phyloP scores from a whole-genome alignment of 2,113 vertebrate species.

The Dendropsophus ebraccatus region DNA sequence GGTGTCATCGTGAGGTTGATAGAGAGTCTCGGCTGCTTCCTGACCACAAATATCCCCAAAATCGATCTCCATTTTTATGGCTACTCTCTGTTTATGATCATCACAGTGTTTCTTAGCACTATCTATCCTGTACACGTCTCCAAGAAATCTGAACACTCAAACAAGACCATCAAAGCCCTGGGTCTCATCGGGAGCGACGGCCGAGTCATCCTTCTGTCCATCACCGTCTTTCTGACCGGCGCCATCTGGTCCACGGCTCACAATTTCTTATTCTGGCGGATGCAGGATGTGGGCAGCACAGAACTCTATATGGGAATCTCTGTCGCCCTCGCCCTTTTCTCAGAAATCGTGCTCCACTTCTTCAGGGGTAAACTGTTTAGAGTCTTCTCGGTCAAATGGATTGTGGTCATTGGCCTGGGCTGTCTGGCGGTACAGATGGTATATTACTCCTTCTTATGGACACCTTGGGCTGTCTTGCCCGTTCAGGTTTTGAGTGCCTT shows the following conservation, averaged over 20 bases:
- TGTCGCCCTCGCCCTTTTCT: constrained; percentile 72
- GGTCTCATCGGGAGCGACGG: constrained; percentile 73
- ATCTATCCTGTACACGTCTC: constrained; percentile 75
- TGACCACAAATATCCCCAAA: constrained; percentile 44
- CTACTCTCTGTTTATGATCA: constrained; percentile 66
- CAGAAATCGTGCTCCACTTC: constrained; percentile 73
- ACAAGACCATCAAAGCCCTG: constrained; percentile 73
- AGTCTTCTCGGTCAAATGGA: constrained; percentile 67
- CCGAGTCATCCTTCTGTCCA: constrained; percentile 70
- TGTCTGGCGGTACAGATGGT: constrained; percentile 77
- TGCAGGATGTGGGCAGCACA: constrained; percentile 78
- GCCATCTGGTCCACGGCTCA: constrained; percentile 66
- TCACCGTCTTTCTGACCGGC: constrained; percentile 75
- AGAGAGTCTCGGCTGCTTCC: constrained; percentile 73
- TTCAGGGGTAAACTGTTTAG: constrained; percentile 67
- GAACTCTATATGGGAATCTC: constrained; percentile 83
- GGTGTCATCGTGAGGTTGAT: constrained; percentile 73
- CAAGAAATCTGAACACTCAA: constrained; percentile 63
- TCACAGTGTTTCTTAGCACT: constrained; percentile 66
- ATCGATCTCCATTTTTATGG: constrained; percentile 77
- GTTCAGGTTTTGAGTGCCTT: constrained; percentile 77
- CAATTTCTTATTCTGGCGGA: constrained; percentile 89
- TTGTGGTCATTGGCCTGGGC: constrained; percentile 66
- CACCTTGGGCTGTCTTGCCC: constrained; percentile 77
- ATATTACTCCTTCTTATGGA: constrained; percentile 85